Base-by-base conservation (phyloP, 2,888 invertebrate genomes). In the Pyrrhia umbra region DNA sequence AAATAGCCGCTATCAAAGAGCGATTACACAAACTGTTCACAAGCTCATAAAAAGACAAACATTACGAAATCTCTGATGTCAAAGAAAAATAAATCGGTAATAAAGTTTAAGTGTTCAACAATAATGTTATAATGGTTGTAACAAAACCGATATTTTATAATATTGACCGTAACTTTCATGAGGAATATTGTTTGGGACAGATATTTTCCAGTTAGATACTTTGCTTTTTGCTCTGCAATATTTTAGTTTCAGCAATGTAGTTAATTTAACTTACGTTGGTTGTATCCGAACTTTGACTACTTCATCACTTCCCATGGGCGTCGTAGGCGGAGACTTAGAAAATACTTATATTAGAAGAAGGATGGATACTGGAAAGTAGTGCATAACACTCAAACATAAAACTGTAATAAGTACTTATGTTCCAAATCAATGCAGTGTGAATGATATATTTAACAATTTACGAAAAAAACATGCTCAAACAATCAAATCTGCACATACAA, bases 1-100 rank as follows among this genome's bases (percentile, higher is more conserved):
- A 91, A 91, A 92, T 88, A 84, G 88, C 88, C 72, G 89, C 91
- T 88, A 92, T 92, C 92, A 91, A 92, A 91, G 77, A 87, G 77
- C 89, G 88, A 92, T 92, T 91, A 91, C 90, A 89, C 82, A 86
- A 89, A 91, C 90, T 90, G 92, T 92, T 91, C 89, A 90, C 91
- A 89, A 89, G 85, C 88, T 86, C 89, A 90, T 92, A 90, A 92
- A 92, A 85, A 85, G 84, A 86, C 87, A 89, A 88, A 87, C 90
- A 88, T 92, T 85, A 86, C 89, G 83, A 88, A 91, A 91, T 91
- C 86, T 89, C 87, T 88, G 88, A 86, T 90, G 89, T 89, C 87
- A 86, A 90, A 91, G 88, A 89, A 90, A 90, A 88, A 92, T 90
- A 90, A 89, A 90, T 89, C 82, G 88, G 80, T 75, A 80, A 88